Evolutionary conservation across 2,797 vertebrate species (phyloP).

Genomic region (Martes flavigula): DNA sequence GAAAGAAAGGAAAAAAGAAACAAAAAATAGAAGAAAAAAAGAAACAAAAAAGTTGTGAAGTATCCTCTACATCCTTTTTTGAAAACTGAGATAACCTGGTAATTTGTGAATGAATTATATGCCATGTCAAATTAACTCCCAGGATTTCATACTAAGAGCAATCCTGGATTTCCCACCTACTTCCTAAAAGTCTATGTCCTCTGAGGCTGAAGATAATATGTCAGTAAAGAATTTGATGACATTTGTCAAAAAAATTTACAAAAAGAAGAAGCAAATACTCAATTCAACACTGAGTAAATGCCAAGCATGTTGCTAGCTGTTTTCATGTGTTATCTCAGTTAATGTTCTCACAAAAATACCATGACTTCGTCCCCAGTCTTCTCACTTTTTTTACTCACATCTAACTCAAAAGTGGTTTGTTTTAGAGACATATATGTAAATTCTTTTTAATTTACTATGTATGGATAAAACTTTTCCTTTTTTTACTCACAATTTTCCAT

Average conservation of each 20-base stretch:
- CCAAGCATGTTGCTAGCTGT: neutral
- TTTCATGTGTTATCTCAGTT: neutral
- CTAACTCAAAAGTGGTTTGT: neutral
- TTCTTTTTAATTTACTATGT: neutral
- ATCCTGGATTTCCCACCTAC: neutral
- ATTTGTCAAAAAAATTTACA: neutral
- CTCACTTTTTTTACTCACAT: neutral
- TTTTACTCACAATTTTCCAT: neutral
- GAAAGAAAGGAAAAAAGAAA: too few relatives aligned
- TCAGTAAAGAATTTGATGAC: neutral
- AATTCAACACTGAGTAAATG: neutral
- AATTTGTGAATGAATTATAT: neutral
- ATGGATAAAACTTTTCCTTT: neutral
- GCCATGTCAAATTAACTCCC: neutral
- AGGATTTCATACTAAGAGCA: neutral
- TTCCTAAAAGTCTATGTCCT: neutral
- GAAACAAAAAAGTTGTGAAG: neutral
- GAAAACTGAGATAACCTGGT: neutral
- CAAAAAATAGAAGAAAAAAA: neutral
- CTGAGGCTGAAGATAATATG: neutral
- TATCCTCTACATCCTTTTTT: neutral
- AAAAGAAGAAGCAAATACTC: neutral
- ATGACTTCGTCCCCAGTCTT: neutral
- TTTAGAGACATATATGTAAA: neutral
- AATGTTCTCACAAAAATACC: neutral